These are phyloP conservation scores for Silurus aristotelis DNA, from an alignment of 2,797 vertebrate genomes.

Conservation along the genomic window DNA sequence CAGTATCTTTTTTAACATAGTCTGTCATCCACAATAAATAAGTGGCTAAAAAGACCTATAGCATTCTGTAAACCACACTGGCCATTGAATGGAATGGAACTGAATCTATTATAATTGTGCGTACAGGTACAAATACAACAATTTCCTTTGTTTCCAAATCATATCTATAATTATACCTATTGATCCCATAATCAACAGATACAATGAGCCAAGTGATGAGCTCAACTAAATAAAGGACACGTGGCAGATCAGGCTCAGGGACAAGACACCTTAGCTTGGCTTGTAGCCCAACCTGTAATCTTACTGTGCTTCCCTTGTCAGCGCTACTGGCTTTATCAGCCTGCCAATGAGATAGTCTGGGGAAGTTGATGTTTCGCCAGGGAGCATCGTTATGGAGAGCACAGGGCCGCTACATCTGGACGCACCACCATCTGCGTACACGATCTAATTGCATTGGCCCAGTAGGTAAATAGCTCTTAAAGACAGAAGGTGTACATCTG, in stretches of 20 bases:
- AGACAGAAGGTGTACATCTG: slow-evolving; percentile 21
- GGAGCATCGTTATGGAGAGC: not conserved
- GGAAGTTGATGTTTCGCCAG: not conserved
- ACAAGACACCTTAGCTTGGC: slow-evolving; percentile 14
- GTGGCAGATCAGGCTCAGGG: not conserved
- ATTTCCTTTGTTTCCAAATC: not conserved
- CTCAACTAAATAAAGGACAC: not conserved
- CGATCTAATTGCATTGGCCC: not conserved
- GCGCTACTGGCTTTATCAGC: slow-evolving; percentile 14
- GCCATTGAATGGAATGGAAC: not conserved
- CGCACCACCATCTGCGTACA: not conserved
- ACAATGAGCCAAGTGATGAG: slow-evolving; percentile 16
- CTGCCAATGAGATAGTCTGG: slow-evolving; percentile 20
- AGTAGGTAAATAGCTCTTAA: not conserved
- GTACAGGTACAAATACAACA: not conserved
- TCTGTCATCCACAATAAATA: not conserved
- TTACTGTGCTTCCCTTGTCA: slow-evolving; percentile 13
- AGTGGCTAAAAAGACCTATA: not conserved
- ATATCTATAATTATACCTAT: not conserved
- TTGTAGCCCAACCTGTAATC: slow-evolving; percentile 6
- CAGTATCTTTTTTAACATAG: not conserved
- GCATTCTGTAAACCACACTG: not conserved
- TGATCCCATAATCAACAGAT: not conserved
- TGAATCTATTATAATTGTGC: not conserved
- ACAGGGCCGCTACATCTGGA: slow-evolving; percentile 16